Base-by-base conservation (phyloP, 2,797 vertebrate species). In the Percopsis omiscomaycus region DNA sequence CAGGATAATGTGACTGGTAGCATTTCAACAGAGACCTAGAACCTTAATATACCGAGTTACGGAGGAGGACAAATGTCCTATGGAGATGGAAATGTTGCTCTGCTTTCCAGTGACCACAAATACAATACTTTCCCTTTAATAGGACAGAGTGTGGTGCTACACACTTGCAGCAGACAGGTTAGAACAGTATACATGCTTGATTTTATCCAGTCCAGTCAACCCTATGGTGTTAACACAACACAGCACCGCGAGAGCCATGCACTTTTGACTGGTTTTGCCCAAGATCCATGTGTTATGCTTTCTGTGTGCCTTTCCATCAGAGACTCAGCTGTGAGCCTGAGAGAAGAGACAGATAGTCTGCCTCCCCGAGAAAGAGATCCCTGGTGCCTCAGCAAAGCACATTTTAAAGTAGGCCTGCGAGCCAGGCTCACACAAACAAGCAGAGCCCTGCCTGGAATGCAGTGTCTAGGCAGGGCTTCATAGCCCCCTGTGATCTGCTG, bases 281-380 rank as follows among this genome's bases (percentile, higher is more conserved):
- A 74, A 79, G 73, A 62, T 75, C 71, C 68, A 64, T 75, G 55
- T 56, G 58, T 82, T n/a, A 61, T 55, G 73, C 62, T 68, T 88
- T 80, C 81, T 74, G 72, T 75, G 73, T 61, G n/a, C 57, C 65
- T 68, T 60, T 47, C 81, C 80, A 80, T 77, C 1, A 6, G 80
- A 77, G 79, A 86, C 75, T 46, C 14, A 66, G 69, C 79, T 74
- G 64, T 51, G 71, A 81, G 80, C 73, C 78, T 60, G 68, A 53
- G 72, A 81, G 74, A 77, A 11, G 14, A 13, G 32, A 51, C 75
- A 81, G 82, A 80, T 83, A 82, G 83, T 81, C 74, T 77, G 74
- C 66, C 45, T 66, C 71, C 72, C 60, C 67, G 74, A 85, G 53
- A 55, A 57, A 77, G 79, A 64, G 65, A 74, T 75, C 13, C 45